Base-by-base conservation (phyloP, 1,140 invertebrate genomes). In the Drosophila rufa region DNA sequence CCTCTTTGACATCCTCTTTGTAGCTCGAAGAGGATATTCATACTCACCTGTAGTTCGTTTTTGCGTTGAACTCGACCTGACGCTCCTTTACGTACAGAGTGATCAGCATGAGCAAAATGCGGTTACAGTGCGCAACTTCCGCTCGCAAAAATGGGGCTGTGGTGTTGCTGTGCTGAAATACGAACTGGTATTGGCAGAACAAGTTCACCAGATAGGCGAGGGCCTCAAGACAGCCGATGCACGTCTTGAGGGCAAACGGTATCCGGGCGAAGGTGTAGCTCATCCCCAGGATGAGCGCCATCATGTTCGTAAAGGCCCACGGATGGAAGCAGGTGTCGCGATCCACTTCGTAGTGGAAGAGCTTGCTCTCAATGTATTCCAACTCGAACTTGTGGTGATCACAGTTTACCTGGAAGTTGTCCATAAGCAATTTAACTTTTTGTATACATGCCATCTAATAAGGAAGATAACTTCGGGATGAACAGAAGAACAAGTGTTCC, bases 11-110 rank as follows among this genome's bases (percentile, higher is more conserved):
- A 22, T 22, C 19, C 19, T 22, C 19, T 22, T 22, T 22, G 19
- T 22, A 22, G 19, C 19, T 22, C 19, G 19, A 22, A 22, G 19
- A n/a, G n/a, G n/a, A 22, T 22, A 22, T 22, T 22, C 19, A 30
- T 25, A 78, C 76, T 79, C 48, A 93, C 92, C 76, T 84, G 17
- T 94, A 94, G 92, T 98, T 97, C 22, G 98, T 94, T 78, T 97
- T 94, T 81, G 96, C 96, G 77, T 97, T 96, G 81, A 97, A 98
- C 92, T 98, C 98, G 14, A 97, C 96, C 93, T 97, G 96, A 84
- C 97, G 95, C 91, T 98, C 97, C 55, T 97, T 96, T 27, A 97
- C 94, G 92, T 97, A 96, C 9, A 98, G 93, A 2, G 95, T 95
- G 25, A 96, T 81, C 3, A 95, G 95, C 17, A 97, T 94, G 61